Conservation (phyloP, 1,140 invertebrate genomes). For the Cardiocondyla obscurior region DNA sequence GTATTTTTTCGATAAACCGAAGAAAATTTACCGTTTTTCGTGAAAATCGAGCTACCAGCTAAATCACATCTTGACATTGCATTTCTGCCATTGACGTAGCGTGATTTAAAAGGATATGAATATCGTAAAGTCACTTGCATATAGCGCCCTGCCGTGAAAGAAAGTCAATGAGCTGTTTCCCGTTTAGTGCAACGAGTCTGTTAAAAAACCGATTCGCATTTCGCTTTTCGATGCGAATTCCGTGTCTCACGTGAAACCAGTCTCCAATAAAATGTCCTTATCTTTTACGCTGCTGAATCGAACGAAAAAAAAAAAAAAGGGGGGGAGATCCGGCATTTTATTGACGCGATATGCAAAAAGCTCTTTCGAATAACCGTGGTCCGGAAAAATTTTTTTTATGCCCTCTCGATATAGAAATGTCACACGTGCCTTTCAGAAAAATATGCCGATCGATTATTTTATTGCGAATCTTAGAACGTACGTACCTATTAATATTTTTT, state of each 20-base stretch:
- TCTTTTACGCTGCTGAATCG: constrained; percentile 27
- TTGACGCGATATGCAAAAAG: constrained; percentile 35
- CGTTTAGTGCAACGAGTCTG: constrained; percentile 21
- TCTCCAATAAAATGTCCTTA: constrained; percentile 42
- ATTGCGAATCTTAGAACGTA: neutral
- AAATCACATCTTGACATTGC: constrained; percentile 42
- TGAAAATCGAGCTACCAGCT: constrained; percentile 41
- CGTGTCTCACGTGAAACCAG: neutral
- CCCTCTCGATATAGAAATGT: neutral
- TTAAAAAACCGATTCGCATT: constrained; percentile 39
- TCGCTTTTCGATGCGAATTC: neutral
- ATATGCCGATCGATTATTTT: neutral
- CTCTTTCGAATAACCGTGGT: neutral
- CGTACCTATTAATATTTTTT: neutral
- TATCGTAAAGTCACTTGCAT: constrained; percentile 24
- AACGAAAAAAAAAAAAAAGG: constrained; percentile 30
- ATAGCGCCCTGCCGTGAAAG: constrained; percentile 29
- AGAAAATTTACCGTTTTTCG: constrained; percentile 42
- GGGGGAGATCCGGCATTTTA: constrained; percentile 43
- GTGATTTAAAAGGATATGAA: constrained; percentile 45
- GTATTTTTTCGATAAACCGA: constrained; percentile 33
- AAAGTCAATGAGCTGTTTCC: constrained; percentile 41
- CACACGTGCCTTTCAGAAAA: neutral
- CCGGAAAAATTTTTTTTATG: constrained; percentile 17
- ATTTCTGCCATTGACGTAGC: constrained; percentile 22